phyloP scores from a whole-genome alignment of 2,797 vertebrate species.

The Dallia pectoralis region DNA sequence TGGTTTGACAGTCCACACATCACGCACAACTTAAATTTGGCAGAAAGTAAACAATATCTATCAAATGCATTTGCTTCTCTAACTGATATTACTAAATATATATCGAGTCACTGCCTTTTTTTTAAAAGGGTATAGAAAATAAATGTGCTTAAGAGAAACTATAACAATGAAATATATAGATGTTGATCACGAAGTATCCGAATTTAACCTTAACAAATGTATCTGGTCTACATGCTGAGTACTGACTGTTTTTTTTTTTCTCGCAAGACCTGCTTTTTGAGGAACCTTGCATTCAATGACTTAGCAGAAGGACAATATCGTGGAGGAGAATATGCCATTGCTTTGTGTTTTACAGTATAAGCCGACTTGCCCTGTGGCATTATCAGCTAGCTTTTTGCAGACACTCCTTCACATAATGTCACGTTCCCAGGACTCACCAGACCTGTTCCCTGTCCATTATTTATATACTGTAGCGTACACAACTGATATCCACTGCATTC shows the following conservation, averaged over 20 bases:
- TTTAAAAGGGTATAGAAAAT: neutral
- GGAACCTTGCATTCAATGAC: constrained; percentile 11
- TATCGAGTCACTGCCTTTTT: neutral
- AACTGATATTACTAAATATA: neutral
- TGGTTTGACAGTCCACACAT: neutral
- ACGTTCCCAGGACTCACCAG: constrained; percentile 4
- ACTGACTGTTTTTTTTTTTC: constrained; percentile 39
- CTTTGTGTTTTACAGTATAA: neutral
- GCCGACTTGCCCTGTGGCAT: constrained; percentile 2
- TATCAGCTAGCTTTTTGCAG: neutral
- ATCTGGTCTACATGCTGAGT: neutral
- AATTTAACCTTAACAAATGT: neutral
- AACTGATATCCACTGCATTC: neutral
- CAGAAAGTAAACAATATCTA: neutral
- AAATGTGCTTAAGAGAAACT: neutral
- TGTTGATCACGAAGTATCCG: neutral
- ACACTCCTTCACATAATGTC: constrained; percentile 6
- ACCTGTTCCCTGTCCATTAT: constrained; percentile 1
- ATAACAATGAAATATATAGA: neutral
- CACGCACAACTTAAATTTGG: neutral
- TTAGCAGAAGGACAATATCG: constrained; percentile 12
- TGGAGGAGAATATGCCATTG: constrained; percentile 8
- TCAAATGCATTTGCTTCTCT: no score
- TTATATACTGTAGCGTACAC: neutral
- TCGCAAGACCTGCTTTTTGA: constrained; percentile 7